Evolutionary conservation across 2,113 vertebrate species (phyloP).

Genomic region (Crypturellus undulatus): DNA sequence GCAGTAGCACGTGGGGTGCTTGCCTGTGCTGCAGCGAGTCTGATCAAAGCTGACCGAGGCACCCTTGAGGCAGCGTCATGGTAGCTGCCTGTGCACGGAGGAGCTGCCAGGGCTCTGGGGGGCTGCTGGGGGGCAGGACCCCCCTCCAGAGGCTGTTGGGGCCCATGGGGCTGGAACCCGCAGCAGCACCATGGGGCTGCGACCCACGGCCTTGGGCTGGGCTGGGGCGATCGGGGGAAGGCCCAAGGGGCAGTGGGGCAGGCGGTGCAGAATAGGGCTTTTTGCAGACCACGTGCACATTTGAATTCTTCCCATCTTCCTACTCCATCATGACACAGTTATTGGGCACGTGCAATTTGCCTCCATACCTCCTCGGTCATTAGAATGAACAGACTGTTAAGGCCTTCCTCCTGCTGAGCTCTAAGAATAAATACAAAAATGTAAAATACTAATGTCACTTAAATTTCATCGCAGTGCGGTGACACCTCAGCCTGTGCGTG

Average conservation of each 20-base stretch:
- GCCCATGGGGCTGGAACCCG: too few relatives aligned
- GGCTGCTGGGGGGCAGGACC: too few relatives aligned
- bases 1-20: neutral
- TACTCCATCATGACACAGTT: rapidly evolving
- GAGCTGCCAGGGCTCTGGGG: too few relatives aligned
- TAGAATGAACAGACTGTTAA: neutral
- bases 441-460: neutral
- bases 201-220: too few relatives aligned
- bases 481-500: neutral
- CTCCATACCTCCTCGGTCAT: neutral
- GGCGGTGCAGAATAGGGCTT: neutral
- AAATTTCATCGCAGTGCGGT: neutral
- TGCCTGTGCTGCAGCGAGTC: neutral
- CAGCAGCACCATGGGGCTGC: too few relatives aligned
- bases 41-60: neutral
- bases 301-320: neutral
- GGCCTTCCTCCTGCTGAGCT: neutral
- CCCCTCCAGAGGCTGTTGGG: too few relatives aligned
- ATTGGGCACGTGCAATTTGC: neutral
- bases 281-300: neutral
- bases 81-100: neutral
- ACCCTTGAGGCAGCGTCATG: neutral
- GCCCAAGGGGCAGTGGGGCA: neutral
- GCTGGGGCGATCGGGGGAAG: neutral
- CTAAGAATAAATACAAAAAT: neutral